Base-by-base conservation (phyloP, 2,888 invertebrate genomes). In the Xanthorhoe spadicearia region DNA sequence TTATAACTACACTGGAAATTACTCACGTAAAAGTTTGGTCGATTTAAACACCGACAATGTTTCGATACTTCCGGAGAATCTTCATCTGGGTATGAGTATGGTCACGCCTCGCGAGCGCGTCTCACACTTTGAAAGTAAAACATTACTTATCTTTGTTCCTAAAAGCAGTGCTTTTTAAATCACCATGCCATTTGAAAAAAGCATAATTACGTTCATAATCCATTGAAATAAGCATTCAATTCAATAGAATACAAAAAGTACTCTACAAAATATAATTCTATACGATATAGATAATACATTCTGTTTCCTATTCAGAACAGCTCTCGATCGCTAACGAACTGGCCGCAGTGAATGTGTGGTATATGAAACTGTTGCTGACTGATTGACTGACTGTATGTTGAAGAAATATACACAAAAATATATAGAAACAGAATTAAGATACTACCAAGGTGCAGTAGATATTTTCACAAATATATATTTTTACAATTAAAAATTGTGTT, bases 251-350 rank as follows among this genome's bases (percentile, higher is more conserved):
- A 50, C 23, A 56, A 60, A 63, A 68, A 57, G 53, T 32, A 28
- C 51, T 58, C 61, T 58, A 38, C 61, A 58, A 55, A 51, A 38
- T 50, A 59, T 60, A 60, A 62, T 60, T 65, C 38, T 60, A 60
- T 58, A 52, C 48, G 38, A 54, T 7, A 32, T 32, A 32, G 2
- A 32, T 68, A 38, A 10, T 69, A 57, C 59, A 55, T 57, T 58
- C 51, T 62, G 64, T 51, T 69, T 69, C 54, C 64, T 59, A 64
- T 66, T 61, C 69, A 64, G 38, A 15, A 8, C 57, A 18, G 64
- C 32, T 38, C 63, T 61, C 61, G 54, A 59, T 58, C 48, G 64
- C 66, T 70, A 70, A 70, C 70, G 70, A 70, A 67, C 64, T 58
- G 60, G 38, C 56, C 58, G 50, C 49, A 35, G 54, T 46, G 38